Evolutionary conservation across 2,797 vertebrate genomes (phyloP).

Genomic region (Cetoscarus ocellatus): DNA sequence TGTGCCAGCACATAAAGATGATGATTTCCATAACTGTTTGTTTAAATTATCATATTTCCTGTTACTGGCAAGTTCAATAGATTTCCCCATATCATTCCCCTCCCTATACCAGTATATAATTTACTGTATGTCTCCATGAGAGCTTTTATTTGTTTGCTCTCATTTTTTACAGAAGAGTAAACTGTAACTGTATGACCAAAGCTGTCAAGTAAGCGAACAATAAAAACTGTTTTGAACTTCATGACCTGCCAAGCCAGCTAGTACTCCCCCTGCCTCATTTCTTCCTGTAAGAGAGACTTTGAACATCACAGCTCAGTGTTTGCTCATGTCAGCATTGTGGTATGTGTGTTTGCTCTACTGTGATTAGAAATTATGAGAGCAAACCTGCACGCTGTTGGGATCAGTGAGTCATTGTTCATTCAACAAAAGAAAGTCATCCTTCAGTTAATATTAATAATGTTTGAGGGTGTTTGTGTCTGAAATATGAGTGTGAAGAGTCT

Average conservation of each 20-base stretch:
- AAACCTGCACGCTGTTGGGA: background rate
- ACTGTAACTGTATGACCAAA: conserved; percentile 5
- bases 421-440: background rate
- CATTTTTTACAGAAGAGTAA: conserved; percentile 18
- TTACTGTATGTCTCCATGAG: background rate
- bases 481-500: background rate
- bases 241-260: background rate
- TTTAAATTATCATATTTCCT: background rate
- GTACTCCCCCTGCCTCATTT: conserved; percentile 37
- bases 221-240: background rate
- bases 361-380: conserved; percentile 58
- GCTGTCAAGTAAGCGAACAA: conserved; percentile 1
- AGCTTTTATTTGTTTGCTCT: conserved; percentile 27
- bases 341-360: conserved; percentile 52
- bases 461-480: too few relatives aligned
- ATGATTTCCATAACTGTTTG: background rate
- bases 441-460: conserved; percentile 11
- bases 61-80: background rate
- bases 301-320: conserved; percentile 55
- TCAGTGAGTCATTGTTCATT: conserved; percentile 15
- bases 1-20: background rate
- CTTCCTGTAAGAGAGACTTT: conserved; percentile 72
- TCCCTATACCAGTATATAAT: background rate
- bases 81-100: background rate
- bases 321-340: conserved; percentile 34